Percentiles rank a stretch among this genome's conserved stretches.
Conservation (phyloP, 2,888 invertebrate species). For the Gasteruption jaculator region DNA sequence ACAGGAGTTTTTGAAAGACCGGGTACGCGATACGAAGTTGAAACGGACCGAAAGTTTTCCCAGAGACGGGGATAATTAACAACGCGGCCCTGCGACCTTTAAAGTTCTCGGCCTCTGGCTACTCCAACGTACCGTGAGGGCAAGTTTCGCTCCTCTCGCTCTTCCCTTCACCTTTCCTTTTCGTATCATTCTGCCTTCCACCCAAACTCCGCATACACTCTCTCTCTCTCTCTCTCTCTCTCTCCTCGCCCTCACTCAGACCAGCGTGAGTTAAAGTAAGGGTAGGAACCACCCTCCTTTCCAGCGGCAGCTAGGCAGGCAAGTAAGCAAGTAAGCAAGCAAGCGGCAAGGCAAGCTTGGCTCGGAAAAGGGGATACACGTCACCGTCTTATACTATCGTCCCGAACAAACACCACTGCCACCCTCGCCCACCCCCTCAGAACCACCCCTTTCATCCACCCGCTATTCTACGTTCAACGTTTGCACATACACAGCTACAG, state of each 20-base stretch:
- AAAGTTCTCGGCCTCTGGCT: conserved; percentile 45
- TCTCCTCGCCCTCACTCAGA: conserved; percentile 26
- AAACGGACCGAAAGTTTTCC: no score
- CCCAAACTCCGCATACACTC: conserved; percentile 33
- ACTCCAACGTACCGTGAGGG: conserved; percentile 35
- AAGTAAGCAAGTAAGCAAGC: conserved; percentile 27
- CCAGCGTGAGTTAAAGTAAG: conserved; percentile 36
- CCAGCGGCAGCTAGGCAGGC: conserved; percentile 39
- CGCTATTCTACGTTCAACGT: conserved; percentile 20
- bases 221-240: conserved; percentile 30
- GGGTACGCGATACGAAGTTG: no score
- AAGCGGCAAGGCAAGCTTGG: conserved; percentile 36
- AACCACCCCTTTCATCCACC: conserved; percentile 18
- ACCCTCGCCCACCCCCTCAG: conserved; percentile 19
- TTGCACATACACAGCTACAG: conserved; percentile 22
- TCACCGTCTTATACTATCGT: conserved; percentile 51
- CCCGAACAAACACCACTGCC: conserved; percentile 46
- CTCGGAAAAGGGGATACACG: conserved; percentile 45
- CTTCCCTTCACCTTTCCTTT: conserved; percentile 18
- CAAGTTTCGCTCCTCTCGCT: conserved; percentile 33
- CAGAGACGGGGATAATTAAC: conserved; percentile 37
- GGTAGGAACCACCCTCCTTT: conserved; percentile 45
- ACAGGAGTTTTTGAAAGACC: no score
- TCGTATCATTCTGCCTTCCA: conserved; percentile 27
- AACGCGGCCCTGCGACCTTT: conserved; percentile 42